phyloP scores from a whole-genome alignment of 2,797 vertebrate species.

The Manis pentadactyla region DNA sequence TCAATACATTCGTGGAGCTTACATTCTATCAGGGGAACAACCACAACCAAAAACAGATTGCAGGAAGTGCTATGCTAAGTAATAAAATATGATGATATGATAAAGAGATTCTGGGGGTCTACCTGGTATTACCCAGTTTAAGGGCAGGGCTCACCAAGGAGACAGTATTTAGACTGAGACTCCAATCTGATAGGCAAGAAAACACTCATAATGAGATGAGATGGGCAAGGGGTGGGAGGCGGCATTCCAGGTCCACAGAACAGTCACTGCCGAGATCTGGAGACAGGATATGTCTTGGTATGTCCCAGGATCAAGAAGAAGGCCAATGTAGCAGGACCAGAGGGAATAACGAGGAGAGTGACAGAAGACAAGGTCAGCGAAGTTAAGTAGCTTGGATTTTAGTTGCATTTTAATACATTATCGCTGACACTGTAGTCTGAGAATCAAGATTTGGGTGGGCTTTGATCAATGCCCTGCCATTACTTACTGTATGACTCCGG shows the following conservation, averaged over 20 bases:
- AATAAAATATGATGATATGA: neutral
- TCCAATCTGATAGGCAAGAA: neutral
- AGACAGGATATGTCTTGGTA: neutral
- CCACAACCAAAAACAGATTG: neutral
- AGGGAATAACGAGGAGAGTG: neutral
- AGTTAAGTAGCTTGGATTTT: conserved; percentile 56
- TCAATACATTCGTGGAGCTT: neutral
- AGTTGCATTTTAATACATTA: conserved; percentile 56
- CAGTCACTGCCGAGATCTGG: neutral
- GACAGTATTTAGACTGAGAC: neutral
- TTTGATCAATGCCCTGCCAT: conserved; percentile 62
- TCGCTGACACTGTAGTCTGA: conserved; percentile 44
- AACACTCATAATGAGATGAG: neutral
- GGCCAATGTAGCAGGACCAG: neutral
- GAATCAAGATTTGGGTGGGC: conserved; percentile 45
- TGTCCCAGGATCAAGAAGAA: conserved; percentile 31
- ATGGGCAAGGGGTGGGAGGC: accelerated
- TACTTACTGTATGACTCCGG: conserved; percentile 10
- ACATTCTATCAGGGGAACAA: neutral
- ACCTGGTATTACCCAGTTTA: neutral
- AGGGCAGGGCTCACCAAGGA: neutral
- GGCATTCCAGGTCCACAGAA: neutral
- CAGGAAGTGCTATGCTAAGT: neutral
- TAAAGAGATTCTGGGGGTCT: neutral
- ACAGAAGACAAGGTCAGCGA: conserved; percentile 48